A percentile compares a stretch with the other conserved stretches of the same genome.
phyloP scores from a whole-genome alignment of 2,888 invertebrate species.

The Idaea dimidiata region DNA sequence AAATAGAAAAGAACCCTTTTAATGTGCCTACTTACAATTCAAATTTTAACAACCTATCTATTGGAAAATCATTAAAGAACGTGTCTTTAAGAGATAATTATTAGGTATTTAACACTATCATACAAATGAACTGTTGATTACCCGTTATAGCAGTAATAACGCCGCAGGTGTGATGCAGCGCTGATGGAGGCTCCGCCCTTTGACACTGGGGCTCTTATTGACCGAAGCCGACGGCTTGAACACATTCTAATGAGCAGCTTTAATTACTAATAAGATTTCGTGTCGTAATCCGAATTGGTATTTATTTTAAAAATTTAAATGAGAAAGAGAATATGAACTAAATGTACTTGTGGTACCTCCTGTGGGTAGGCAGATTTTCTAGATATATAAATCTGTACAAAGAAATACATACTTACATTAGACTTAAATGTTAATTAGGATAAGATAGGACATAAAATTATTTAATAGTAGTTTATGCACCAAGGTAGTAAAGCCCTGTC shows the following conservation, averaged over 20 bases:
- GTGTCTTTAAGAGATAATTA: conserved; percentile 19
- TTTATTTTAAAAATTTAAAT: neutral
- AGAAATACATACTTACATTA: too few species aligned
- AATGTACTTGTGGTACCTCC: too few species aligned
- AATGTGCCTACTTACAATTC: neutral
- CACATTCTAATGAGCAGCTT: neutral
- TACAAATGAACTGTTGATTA: conserved; percentile 38
- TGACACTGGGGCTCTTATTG: conserved; percentile 38
- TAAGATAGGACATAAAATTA: too few species aligned
- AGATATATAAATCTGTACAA: too few species aligned
- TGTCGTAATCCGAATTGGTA: neutral
- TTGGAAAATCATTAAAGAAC: conserved; percentile 13
- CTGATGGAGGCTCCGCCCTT: conserved; percentile 37
- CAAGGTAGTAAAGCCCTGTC: too few species aligned
- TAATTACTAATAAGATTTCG: neutral
- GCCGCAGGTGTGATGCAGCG: conserved; percentile 30
- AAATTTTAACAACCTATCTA: neutral
- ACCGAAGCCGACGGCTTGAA: conserved; percentile 8
- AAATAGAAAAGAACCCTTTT: neutral
- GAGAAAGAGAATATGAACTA: neutral
- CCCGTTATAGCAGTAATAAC: conserved; percentile 34
- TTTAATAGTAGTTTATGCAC: too few species aligned
- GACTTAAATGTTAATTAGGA: too few species aligned
- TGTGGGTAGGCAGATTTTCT: too few species aligned
- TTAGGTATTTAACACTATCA: conserved; percentile 29